Evolutionary conservation across 2,113 vertebrate genomes (phyloP), one percentile per base, ranked within the genome.

Genomic region (Cololabis saira): DNA sequence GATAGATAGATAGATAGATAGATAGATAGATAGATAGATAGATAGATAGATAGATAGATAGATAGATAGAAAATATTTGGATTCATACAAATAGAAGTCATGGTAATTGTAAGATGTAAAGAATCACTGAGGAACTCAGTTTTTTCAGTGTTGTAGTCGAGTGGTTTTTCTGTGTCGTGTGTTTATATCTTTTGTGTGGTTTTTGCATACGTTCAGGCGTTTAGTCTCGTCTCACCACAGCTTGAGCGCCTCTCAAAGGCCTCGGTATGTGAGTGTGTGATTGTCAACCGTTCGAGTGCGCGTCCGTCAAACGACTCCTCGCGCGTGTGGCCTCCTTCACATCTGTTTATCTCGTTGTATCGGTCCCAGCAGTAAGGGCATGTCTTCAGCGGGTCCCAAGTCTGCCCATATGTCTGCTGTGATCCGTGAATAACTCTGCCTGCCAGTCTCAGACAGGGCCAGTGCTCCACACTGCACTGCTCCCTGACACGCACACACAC

Each of bases 391-490:
- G 22, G 69, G 73, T 87, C 84, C 84, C 87, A 80, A 47, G 84
- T 83, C 81, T 79, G 78, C 82, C 87, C 86, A 81, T 91, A 84
- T 90, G 89, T 90, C 89, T 86, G 84, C 89, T 27, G 83, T 89
- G 87, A 89, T 91, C 86, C 89, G 87, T 91, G 89, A 89, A 88
- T 88, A 88, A 89, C 89, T 78, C 76, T 83, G 70, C 81, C 81
- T 83, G 82, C 82, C 81, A 87, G 78, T 80, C 83, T 84, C 73
- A 81, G 83, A 83, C 79, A 71, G 77, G 72, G 68, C 77, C 83
- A 59, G 66, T 67, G 76, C 76, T 82, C 49, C 72, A 71, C 76
- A 68, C 82, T 27, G 14, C 65, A 0, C 52, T 33, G 54, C 82
- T 74, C 71, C 22, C 67, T 62, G 49, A 51, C 76, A 21, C 68